These are phyloP conservation scores for Dendrolimus houi DNA, from an alignment of 2,888 invertebrate genomes.

Conservation along the genomic window DNA sequence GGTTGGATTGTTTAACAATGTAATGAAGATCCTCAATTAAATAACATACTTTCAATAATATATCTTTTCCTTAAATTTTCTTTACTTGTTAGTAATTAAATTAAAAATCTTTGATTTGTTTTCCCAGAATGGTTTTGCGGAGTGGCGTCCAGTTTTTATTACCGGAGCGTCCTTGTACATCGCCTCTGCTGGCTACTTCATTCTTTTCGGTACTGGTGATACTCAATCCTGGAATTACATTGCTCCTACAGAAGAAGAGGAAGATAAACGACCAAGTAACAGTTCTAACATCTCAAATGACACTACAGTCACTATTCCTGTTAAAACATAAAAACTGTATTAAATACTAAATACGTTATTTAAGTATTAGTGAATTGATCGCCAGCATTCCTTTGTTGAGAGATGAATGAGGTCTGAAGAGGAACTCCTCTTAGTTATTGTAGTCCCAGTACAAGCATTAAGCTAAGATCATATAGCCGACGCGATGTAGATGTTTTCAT, in stretches of 20 bases:
- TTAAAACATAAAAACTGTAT: slow-evolving; percentile 37
- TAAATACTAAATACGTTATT: not conserved
- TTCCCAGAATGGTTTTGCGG: slow-evolving; percentile 83
- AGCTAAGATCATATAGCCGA: too few relatives aligned
- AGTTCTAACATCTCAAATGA: slow-evolving; percentile 34
- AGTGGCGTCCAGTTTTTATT: slow-evolving; percentile 85
- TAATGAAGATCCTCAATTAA: too few relatives aligned
- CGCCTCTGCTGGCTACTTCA: slow-evolving; percentile 81
- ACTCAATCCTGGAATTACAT: slow-evolving; percentile 83
- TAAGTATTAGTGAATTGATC: too few relatives aligned
- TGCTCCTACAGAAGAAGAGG: slow-evolving; percentile 37
- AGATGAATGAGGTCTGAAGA: too few relatives aligned
- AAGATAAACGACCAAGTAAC: slow-evolving; percentile 41
- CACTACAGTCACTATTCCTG: slow-evolving; percentile 51
- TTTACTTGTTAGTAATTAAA: too few relatives aligned
- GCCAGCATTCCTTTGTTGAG: too few relatives aligned
- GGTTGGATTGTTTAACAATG: too few relatives aligned
- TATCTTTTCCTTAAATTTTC: too few relatives aligned
- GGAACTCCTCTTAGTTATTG: too few relatives aligned
- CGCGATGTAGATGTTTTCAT: too few relatives aligned
- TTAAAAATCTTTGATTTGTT: not conserved
- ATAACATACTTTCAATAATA: too few relatives aligned
- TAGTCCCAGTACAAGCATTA: too few relatives aligned
- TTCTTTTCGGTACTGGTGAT: slow-evolving; percentile 82
- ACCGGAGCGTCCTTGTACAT: slow-evolving; percentile 83